Conservation (phyloP, 2,888 invertebrate genomes). For the Volucella zonaria region DNA sequence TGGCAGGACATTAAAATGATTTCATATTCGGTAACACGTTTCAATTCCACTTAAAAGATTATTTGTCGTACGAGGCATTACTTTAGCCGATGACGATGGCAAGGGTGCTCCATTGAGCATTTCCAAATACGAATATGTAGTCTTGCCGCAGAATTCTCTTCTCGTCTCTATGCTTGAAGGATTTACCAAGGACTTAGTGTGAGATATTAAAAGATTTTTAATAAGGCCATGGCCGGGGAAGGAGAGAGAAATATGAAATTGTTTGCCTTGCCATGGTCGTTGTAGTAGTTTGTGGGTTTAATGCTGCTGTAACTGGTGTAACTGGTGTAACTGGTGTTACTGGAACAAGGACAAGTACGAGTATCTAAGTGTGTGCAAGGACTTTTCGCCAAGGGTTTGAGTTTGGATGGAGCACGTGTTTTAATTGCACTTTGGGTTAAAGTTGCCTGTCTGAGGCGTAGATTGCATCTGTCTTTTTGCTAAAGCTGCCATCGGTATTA, state of each 20-base stretch:
- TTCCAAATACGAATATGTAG: background rate
- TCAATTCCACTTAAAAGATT: slow-evolving; percentile 73
- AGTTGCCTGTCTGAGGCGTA: slow-evolving; percentile 50
- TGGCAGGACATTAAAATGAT: slow-evolving; percentile 72
- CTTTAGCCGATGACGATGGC: slow-evolving; percentile 13
- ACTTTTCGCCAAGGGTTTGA: slow-evolving; percentile 11
- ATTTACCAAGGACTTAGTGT: slow-evolving; percentile 67
- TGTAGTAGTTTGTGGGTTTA: slow-evolving; percentile 15
- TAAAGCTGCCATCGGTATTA: slow-evolving; percentile 1
- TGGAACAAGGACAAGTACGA: slow-evolving; percentile 41
- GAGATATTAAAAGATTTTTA: slow-evolving; percentile 73
- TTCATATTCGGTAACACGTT: slow-evolving; percentile 74
- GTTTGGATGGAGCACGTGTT: slow-evolving; percentile 56
- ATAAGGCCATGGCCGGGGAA: slow-evolving; percentile 48
- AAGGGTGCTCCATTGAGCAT: slow-evolving; percentile 4
- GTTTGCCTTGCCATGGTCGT: slow-evolving; percentile 32
- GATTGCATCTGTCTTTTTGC: slow-evolving; percentile 63
- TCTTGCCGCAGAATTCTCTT: slow-evolving; percentile 43
- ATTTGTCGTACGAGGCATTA: slow-evolving; percentile 58
- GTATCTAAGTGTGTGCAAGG: slow-evolving; percentile 24
- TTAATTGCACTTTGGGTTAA: slow-evolving; percentile 62
- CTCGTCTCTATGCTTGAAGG: slow-evolving; percentile 42
- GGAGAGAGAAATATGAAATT: slow-evolving; percentile 47
- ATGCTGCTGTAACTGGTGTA: slow-evolving; percentile 13
- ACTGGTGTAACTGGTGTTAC: background rate